Percentiles rank a stretch among this genome's conserved stretches.
Evolutionary conservation across 1,140 invertebrate species (phyloP).

Genomic region (Wasmannia auropunctata): DNA sequence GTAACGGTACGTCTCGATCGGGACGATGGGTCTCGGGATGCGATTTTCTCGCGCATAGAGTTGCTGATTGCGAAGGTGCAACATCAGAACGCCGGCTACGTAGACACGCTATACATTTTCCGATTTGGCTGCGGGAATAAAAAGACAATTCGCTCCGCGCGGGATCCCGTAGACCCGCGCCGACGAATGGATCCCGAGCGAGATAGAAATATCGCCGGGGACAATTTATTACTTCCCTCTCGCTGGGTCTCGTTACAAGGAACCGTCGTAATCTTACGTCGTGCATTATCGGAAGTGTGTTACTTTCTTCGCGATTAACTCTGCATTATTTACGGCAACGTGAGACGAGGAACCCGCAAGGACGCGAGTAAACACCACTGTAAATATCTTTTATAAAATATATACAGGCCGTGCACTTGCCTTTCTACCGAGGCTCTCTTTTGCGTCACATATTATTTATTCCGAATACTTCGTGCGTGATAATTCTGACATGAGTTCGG

Average conservation of each 20-base stretch:
- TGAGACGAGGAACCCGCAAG: neutral
- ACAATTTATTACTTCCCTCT: conserved; percentile 50
- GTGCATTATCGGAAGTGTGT: conserved; percentile 28
- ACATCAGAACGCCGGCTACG: conserved; percentile 25
- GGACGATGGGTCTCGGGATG: conserved; percentile 61
- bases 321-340: conserved; percentile 13
- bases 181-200: conserved; percentile 35
- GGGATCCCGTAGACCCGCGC: conserved; percentile 22
- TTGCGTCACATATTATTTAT: conserved; percentile 56
- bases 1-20: conserved; percentile 66
- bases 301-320: conserved; percentile 35
- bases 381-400: conserved; percentile 30
- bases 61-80: conserved; percentile 67
- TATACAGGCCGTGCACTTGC: neutral
- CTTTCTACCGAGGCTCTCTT: neutral
- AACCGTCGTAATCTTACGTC: conserved; percentile 31
- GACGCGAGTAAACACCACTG: conserved; percentile 23
- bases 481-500: conserved; percentile 45
- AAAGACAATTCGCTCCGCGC: neutral
- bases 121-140: conserved; percentile 39
- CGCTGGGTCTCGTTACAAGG: conserved; percentile 41
- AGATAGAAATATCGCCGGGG: conserved; percentile 41
- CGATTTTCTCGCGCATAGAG: conserved; percentile 70
- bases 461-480: conserved; percentile 49
- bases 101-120: conserved; percentile 24